Conservation (phyloP, 1,140 invertebrate genomes). For the Popillia japonica region DNA sequence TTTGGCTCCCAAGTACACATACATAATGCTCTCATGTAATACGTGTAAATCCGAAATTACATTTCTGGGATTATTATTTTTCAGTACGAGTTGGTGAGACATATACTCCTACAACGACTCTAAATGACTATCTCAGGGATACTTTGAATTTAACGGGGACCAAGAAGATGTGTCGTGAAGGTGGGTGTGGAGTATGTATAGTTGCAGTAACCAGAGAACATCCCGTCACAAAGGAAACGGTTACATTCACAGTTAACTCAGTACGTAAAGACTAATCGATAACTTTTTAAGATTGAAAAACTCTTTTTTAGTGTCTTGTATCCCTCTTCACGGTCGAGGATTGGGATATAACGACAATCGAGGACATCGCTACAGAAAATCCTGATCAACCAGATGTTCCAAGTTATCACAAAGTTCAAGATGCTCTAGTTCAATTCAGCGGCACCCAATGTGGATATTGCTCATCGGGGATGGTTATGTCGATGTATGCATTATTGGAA, state of each 20-base stretch:
- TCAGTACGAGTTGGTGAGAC: background rate
- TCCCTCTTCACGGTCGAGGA: conserved; percentile 76
- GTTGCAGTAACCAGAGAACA: conserved; percentile 69
- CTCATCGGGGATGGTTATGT: conserved; percentile 86
- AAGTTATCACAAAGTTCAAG: conserved; percentile 79
- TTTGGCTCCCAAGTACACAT: too few relatives aligned
- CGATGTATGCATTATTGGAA: conserved; percentile 72
- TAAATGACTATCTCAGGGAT: conserved; percentile 76
- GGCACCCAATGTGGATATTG: conserved; percentile 87
- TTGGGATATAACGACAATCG: conserved; percentile 81
- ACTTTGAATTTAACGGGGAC: conserved; percentile 76
- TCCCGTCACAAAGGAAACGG: conserved; percentile 63
- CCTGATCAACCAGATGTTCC: conserved; percentile 56
- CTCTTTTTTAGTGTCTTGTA: conserved; percentile 75
- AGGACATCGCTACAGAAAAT: conserved; percentile 73
- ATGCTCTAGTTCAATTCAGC: conserved; percentile 72
- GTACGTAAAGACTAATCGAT: conserved; percentile 65
- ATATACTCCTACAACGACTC: conserved; percentile 63
- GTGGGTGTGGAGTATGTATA: conserved; percentile 83
- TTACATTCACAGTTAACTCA: conserved; percentile 77
- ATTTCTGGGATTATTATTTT: too few relatives aligned
- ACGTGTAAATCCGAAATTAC: too few relatives aligned
- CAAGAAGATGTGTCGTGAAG: conserved; percentile 84
- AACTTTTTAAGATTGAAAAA: too few relatives aligned
- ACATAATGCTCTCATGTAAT: too few relatives aligned